Conservation (phyloP, 2,113 vertebrate genomes). For the Catharus minimus region DNA sequence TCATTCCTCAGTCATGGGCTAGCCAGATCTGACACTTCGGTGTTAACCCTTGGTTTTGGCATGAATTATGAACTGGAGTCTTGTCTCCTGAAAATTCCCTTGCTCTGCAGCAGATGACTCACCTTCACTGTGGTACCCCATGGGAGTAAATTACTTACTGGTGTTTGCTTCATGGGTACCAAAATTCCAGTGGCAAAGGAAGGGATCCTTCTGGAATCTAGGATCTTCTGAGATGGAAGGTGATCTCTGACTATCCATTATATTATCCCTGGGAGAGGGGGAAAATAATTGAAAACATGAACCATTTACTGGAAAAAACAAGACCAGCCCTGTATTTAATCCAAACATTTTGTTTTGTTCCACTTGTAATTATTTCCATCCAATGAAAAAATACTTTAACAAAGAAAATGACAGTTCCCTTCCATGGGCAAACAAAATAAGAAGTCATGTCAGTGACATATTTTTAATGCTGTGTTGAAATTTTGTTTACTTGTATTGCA, state of each 20-base stretch:
- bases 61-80: not conserved
- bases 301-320: conserved; percentile 42
- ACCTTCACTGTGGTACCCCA: not conserved
- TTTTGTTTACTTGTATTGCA: conserved; percentile 14
- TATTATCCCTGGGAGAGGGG: not conserved
- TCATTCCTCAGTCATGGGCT: conserved; percentile 19
- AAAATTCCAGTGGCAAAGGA: not conserved
- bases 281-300: conserved; percentile 29
- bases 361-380: conserved; percentile 56
- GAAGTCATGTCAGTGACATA: not conserved
- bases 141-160: not conserved
- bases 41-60: conserved; percentile 4
- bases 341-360: conserved; percentile 50
- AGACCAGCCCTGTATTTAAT: conserved; percentile 44
- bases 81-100: not conserved
- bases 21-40: conserved; percentile 24
- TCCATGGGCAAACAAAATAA: not conserved
- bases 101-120: not conserved
- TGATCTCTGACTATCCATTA: not conserved
- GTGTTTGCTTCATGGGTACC: not conserved
- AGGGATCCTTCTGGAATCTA: not conserved
- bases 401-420: conserved; percentile 1
- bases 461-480: conserved; percentile 19
- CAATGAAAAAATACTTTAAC: conserved; percentile 30
- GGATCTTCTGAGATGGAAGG: not conserved